Base-by-base conservation (phyloP, 2,888 invertebrate species). In the Atrina japonica region DNA sequence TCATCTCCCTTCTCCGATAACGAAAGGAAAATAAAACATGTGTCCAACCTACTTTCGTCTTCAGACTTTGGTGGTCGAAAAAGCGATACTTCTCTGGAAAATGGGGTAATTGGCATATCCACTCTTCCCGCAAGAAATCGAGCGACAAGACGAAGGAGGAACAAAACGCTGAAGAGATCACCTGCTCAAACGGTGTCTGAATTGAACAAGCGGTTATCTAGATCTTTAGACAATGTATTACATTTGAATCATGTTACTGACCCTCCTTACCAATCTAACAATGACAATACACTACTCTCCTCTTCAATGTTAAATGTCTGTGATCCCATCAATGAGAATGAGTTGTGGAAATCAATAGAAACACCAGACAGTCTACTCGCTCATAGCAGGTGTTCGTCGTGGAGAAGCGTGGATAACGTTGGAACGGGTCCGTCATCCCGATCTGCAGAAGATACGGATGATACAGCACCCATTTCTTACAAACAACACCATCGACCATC, bases 11-110 rank as follows among this genome's bases (percentile, higher is more conserved):
- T 40, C n/a, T 45, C 64, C 23, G 41, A 49, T n/a, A 69, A 50
- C n/a, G 64, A 69, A 9, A 64, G 56, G 18, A 69, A 69, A 40
- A 21, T 69, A 11, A 63, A 69, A 2, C 64, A 58, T 58, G 61
- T 69, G 9, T 69, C 69, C 1, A 52, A 69, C 30, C 29, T 61
- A 1, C 18, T 69, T 1, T 27, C 56, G 21, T 49, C 49, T 16
- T 29, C 58, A 21, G 68, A 69, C 18, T 11, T 60, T 16, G 45
- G 43, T 35, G 53, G 27, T 16, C 23, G 40, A 23, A 7, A 52
- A 14, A 18, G 16, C 23, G 21, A 52, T 5, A 3, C 7, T 3
- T 16, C n/a, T 1, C 5, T 30, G n/a, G 43, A 43, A 9, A 41
- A 55, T 35, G 52, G 21, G 27, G 25, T 7, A 2, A 25, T 14